Conservation (phyloP, 2,888 invertebrate species). For the Cosmopolites sordidus region DNA sequence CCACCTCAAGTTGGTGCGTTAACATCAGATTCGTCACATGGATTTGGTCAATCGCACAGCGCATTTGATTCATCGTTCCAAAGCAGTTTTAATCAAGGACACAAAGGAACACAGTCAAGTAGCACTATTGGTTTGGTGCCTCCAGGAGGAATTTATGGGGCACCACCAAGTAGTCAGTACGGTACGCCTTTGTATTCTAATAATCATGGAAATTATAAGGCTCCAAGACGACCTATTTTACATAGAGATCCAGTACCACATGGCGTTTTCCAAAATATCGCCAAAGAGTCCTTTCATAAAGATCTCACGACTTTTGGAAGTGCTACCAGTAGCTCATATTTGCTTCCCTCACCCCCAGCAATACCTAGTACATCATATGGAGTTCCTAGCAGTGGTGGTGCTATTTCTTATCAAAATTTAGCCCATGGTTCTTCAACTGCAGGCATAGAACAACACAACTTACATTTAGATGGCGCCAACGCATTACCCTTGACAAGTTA, state of each 20-base stretch:
- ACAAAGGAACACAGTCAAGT: slow-evolving; percentile 30
- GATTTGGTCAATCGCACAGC: slow-evolving; percentile 42
- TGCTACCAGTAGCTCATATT: slow-evolving; percentile 10
- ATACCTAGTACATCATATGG: slow-evolving; percentile 49
- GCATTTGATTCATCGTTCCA: slow-evolving; percentile 37
- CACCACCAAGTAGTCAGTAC: slow-evolving; percentile 53
- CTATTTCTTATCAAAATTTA: slow-evolving; percentile 51
- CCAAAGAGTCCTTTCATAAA: slow-evolving; percentile 46
- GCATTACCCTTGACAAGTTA: slow-evolving; percentile 51
- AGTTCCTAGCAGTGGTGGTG: slow-evolving; percentile 51
- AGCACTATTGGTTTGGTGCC: slow-evolving; percentile 52
- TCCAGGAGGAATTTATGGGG: slow-evolving; percentile 60
- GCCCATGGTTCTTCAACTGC: slow-evolving; percentile 37
- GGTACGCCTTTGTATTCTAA: slow-evolving; percentile 44
- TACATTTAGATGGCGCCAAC: slow-evolving; percentile 31
- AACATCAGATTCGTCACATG: slow-evolving; percentile 44
- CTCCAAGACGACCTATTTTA: slow-evolving; percentile 61
- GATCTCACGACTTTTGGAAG: slow-evolving; percentile 4
- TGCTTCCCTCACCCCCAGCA: slow-evolving; percentile 42
- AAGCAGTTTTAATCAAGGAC: slow-evolving; percentile 25
- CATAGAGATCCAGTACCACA: slow-evolving; percentile 72
- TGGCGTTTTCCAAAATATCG: slow-evolving; percentile 64
- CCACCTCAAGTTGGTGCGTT: slow-evolving; percentile 42
- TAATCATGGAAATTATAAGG: slow-evolving; percentile 36
- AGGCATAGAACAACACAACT: slow-evolving; percentile 29